These are phyloP conservation scores for Meganola albula DNA, from an alignment of 2,888 invertebrate genomes.

Conservation along the genomic window DNA sequence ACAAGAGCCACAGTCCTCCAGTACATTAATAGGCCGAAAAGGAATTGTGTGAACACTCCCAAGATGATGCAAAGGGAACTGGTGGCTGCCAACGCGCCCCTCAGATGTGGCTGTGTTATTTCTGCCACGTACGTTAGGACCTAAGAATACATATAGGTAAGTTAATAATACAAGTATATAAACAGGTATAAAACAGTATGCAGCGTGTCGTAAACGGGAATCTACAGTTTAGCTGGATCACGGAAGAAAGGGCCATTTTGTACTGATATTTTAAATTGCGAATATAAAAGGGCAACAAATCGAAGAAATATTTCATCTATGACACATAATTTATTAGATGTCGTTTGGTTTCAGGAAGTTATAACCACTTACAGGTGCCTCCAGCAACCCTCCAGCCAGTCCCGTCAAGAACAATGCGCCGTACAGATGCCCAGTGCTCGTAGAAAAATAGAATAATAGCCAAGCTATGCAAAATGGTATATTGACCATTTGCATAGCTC, in stretches of 20 bases:
- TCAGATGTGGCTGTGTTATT: slow-evolving; percentile 87
- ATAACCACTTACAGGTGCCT: slow-evolving; percentile 88
- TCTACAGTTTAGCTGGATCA: no score
- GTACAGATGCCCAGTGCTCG: slow-evolving; percentile 80
- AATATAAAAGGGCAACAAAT: no score
- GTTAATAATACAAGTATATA: no score
- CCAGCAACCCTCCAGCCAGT: slow-evolving; percentile 85
- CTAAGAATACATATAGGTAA: no score
- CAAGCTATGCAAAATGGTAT: slow-evolving; percentile 86
- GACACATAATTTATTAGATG: no score
- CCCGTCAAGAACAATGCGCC: slow-evolving; percentile 84
- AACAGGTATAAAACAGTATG: no score
- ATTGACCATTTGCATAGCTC: slow-evolving; percentile 86
- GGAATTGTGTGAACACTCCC: slow-evolving; percentile 86
- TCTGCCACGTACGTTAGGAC: slow-evolving; percentile 90
- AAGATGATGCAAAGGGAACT: slow-evolving; percentile 86
- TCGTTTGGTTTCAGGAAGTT: no score
- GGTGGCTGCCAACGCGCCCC: slow-evolving; percentile 85
- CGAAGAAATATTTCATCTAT: no score
- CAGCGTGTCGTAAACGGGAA: no score
- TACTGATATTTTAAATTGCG: not conserved
- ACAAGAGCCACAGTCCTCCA: slow-evolving; percentile 85
- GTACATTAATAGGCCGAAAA: slow-evolving; percentile 82
- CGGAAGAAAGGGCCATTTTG: no score
- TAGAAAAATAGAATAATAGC: slow-evolving; percentile 84